Base-by-base conservation (phyloP, 37 sponge, comb jelly and placozoan genomes). In the Bolinopsis microptera region DNA sequence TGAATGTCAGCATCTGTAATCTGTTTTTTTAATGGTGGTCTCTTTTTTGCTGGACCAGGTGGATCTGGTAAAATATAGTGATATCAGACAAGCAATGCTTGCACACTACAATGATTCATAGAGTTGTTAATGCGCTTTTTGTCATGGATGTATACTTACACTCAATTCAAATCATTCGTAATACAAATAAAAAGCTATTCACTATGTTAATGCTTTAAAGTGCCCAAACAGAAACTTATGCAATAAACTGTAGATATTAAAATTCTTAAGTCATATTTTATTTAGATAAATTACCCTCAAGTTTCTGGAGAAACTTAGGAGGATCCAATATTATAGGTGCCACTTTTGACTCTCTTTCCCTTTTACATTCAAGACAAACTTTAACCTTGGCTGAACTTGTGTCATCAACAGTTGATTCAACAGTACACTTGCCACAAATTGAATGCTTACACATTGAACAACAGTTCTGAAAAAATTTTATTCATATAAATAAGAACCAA, bases 1-100 rank as follows among this genome's bases (percentile, higher is more conserved):
- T 86, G 61, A 33, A 77, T 77, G 37, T 77, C 80, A 77, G 28
- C 37, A 35, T 77, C 80, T 32, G 80, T 77, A 2, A 77, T 77
- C 0, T 77, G 80, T 77, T 32, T 27, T 32, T 77, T 77, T 34
- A 77, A 35, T 77, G 32, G 35, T 35, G 80, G 80, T 32, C 32
- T 77, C 1, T 77, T 77, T 18, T 28, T 77, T 32, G 80, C 28
- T 28, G 37, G 35, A 9, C 80, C 80, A 77, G 80, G 80, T 33
- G 36, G 1, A 0, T 77, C 80, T 77, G 74, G n/a, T n/a, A n/a
- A n/a, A n/a, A n/a, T n/a, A n/a, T n/a, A n/a, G n/a, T n/a, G n/a
- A n/a, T n/a, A n/a, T n/a, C n/a, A n/a, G n/a, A n/a, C n/a, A n/a
- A n/a, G n/a, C n/a, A n/a, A n/a, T n/a, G n/a, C n/a, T n/a, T n/a